A percentile compares a stretch with the other conserved stretches of the same genome.
Evolutionary conservation across 2,797 vertebrate species (phyloP).

Genomic region (Phoxinus dragarum): DNA sequence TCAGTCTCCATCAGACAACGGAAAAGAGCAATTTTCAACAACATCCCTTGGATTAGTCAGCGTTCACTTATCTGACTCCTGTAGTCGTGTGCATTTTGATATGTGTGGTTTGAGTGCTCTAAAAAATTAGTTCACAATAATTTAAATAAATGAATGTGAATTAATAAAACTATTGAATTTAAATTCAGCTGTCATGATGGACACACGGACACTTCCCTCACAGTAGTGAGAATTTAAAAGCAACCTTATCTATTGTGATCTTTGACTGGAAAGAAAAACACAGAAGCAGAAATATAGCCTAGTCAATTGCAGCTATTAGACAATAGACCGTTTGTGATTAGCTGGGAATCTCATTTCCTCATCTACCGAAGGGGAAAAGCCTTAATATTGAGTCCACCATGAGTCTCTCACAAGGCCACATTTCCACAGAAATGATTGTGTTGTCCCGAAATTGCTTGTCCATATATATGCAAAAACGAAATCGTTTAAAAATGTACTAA

Average conservation of each 20-base stretch:
- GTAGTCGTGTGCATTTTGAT: conserved; percentile 20
- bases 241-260: neutral
- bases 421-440: neutral
- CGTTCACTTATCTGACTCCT: conserved; percentile 30
- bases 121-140: neutral
- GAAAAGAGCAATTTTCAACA: conserved; percentile 33
- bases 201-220: neutral
- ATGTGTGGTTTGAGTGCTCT: conserved; percentile 38
- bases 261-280: neutral
- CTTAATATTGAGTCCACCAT: neutral
- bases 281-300: conserved; percentile 2
- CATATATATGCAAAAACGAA: too few species aligned
- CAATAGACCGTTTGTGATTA: neutral
- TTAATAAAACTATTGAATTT: neutral
- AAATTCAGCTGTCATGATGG: neutral
- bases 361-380: neutral
- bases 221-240: neutral
- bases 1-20: conserved; percentile 15
- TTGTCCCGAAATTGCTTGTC: neutral
- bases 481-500: neutral
- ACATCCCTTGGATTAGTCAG: neutral
- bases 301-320: conserved; percentile 10
- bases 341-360: neutral
- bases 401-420: neutral
- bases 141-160: neutral